These are phyloP conservation scores for Andrena minutula DNA, from an alignment of 2,888 invertebrate genomes.

Conservation along the genomic window DNA sequence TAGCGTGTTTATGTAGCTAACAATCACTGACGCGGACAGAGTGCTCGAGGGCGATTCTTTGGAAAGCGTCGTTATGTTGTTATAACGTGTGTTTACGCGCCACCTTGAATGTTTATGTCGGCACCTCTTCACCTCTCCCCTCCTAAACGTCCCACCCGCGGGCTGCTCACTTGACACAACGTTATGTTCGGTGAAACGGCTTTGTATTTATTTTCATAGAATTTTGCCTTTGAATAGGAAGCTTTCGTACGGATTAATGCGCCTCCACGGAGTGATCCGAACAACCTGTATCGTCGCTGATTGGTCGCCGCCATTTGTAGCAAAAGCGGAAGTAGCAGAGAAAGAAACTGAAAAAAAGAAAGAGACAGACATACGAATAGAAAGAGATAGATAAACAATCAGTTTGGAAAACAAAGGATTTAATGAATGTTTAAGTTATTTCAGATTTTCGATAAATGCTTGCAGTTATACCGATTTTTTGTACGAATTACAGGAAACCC, in stretches of 20 bases:
- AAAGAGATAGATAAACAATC: too few species aligned
- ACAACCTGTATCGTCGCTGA: too few species aligned
- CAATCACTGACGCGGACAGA: background rate
- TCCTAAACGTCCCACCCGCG: too few species aligned
- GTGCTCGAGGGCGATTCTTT: background rate
- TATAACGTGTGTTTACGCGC: background rate
- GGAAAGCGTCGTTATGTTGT: background rate
- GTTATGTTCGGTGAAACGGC: background rate
- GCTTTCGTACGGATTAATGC: background rate
- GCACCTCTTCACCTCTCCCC: background rate
- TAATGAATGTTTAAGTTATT: too few species aligned
- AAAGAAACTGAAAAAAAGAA: too few species aligned
- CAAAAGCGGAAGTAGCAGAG: too few species aligned
- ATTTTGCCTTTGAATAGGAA: background rate
- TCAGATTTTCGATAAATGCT: too few species aligned
- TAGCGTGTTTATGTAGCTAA: background rate
- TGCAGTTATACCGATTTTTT: too few species aligned
- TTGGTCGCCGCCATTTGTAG: too few species aligned
- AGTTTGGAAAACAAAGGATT: too few species aligned
- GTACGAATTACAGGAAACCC: background rate
- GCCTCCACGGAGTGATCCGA: too few species aligned
- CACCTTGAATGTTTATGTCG: background rate
- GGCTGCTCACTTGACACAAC: background rate
- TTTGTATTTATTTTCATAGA: background rate
- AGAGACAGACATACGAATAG: too few species aligned